A percentile compares a stretch with the other conserved stretches of the same genome.
phyloP scores from a whole-genome alignment of 2,113 vertebrate genomes.

The Oreochromis tanganicae region DNA sequence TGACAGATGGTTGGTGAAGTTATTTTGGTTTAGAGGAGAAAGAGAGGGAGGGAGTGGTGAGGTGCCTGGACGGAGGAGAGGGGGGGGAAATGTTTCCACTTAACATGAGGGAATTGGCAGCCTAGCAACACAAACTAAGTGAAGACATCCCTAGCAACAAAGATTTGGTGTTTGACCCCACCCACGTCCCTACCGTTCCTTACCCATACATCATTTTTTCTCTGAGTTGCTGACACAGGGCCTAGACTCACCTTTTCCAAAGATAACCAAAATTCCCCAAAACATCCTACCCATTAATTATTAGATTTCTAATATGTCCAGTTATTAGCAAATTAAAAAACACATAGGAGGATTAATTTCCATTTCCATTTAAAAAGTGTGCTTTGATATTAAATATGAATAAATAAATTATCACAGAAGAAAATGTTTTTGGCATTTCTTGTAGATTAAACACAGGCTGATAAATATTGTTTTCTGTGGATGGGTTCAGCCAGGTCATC shows the following conservation, averaged over 20 bases:
- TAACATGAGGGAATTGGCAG: conserved; percentile 71
- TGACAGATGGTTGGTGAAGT: conserved; percentile 78
- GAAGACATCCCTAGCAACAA: conserved; percentile 74
- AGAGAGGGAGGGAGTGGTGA: conserved; percentile 29
- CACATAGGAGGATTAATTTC: not conserved
- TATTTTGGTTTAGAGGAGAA: conserved; percentile 72
- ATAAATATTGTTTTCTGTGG: not conserved
- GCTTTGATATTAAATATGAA: not conserved
- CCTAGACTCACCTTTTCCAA: not conserved
- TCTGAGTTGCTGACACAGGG: not conserved
- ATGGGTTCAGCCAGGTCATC: not conserved
- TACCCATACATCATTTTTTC: not conserved
- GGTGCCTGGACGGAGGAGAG: conserved; percentile 40
- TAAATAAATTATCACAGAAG: not conserved
- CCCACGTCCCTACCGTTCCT: not conserved
- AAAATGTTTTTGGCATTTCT: rapidly evolving
- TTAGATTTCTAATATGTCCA: not conserved
- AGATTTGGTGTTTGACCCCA: conserved; percentile 38
- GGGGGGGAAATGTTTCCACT: conserved; percentile 51
- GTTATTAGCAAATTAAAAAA: conserved; percentile 25
- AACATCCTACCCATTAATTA: not conserved
- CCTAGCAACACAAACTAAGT: conserved; percentile 77
- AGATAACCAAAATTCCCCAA: not conserved
- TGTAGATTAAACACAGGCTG: not conserved
- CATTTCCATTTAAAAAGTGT: not conserved